These are phyloP conservation scores for Tauraco hartlaubi DNA, from an alignment of 2,797 vertebrate genomes.

Conservation along the genomic window DNA sequence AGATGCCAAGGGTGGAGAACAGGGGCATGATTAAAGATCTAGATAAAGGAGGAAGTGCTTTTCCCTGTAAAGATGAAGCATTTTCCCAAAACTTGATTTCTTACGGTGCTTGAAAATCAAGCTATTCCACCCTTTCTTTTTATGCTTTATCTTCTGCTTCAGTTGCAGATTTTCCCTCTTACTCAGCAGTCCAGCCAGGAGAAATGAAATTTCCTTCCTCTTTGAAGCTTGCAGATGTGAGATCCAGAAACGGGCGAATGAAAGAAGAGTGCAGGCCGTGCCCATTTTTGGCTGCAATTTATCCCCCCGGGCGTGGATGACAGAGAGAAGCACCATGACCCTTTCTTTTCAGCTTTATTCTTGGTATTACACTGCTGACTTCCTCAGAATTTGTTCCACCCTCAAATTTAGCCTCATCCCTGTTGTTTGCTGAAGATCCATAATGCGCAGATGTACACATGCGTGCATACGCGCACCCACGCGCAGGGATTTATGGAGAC, in stretches of 20 bases:
- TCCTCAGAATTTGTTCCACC: background rate
- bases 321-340: background rate
- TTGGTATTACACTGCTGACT: background rate
- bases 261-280: background rate
- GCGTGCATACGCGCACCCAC: too few relatives aligned
- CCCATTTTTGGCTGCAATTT: background rate
- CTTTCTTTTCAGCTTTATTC: background rate
- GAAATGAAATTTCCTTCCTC: slow-evolving; percentile 57
- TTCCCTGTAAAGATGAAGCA: slow-evolving; percentile 5
- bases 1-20: slow-evolving; percentile 15
- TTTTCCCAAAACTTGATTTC: slow-evolving; percentile 39
- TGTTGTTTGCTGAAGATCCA: background rate
- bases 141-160: slow-evolving; percentile 41
- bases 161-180: slow-evolving; percentile 50
- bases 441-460: background rate
- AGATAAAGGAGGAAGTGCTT: slow-evolving; percentile 23
- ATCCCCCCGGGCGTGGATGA: background rate
- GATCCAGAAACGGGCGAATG: background rate
- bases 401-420: background rate
- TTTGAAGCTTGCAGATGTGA: slow-evolving; percentile 43
- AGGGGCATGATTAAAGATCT: background rate
- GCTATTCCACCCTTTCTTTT: background rate
- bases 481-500: background rate
- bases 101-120: background rate
- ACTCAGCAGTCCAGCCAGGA: slow-evolving; percentile 31